Evolutionary conservation across 1,140 invertebrate genomes (phyloP).

Genomic region (Dinothrombium tinctorium): DNA sequence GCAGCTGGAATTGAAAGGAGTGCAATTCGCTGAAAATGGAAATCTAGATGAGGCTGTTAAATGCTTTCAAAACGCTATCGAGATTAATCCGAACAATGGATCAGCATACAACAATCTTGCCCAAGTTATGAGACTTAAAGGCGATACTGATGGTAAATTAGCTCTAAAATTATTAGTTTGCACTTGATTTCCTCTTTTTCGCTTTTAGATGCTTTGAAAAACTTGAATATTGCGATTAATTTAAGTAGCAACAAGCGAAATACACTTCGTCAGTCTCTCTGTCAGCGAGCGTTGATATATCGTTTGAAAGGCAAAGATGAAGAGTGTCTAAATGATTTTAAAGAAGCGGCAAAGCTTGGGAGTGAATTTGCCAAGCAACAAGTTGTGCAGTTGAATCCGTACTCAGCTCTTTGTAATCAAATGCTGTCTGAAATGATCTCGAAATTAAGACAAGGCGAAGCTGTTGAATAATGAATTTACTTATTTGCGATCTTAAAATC

Average conservation of each 20-base stretch:
- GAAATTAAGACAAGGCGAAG: too few relatives aligned
- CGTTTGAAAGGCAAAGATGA: conserved; percentile 32
- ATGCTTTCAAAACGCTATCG: conserved; percentile 34
- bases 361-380: conserved; percentile 54
- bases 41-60: conserved; percentile 34
- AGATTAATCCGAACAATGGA: conserved; percentile 30
- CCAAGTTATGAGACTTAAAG: conserved; percentile 41
- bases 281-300: conserved; percentile 47
- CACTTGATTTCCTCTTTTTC: too few relatives aligned
- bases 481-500: too few relatives aligned
- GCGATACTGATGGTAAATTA: conserved; percentile 38
- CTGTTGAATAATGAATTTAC: too few relatives aligned
- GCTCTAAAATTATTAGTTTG: too few relatives aligned
- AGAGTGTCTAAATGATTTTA: conserved; percentile 42
- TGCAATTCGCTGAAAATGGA: conserved; percentile 36
- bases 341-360: conserved; percentile 42
- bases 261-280: conserved; percentile 41
- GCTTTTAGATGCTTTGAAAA: conserved; percentile 41
- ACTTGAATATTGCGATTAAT: conserved; percentile 29
- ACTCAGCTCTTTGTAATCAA: conserved; percentile 69
- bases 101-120: conserved; percentile 58
- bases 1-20: conserved; percentile 35
- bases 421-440: conserved; percentile 49
- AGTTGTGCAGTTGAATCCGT: conserved; percentile 51
- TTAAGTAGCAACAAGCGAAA: conserved; percentile 24